A percentile compares a stretch with the other conserved stretches of the same genome.
Evolutionary conservation across 2,888 invertebrate species (phyloP).

Genomic region (Anarsia innoxiella): DNA sequence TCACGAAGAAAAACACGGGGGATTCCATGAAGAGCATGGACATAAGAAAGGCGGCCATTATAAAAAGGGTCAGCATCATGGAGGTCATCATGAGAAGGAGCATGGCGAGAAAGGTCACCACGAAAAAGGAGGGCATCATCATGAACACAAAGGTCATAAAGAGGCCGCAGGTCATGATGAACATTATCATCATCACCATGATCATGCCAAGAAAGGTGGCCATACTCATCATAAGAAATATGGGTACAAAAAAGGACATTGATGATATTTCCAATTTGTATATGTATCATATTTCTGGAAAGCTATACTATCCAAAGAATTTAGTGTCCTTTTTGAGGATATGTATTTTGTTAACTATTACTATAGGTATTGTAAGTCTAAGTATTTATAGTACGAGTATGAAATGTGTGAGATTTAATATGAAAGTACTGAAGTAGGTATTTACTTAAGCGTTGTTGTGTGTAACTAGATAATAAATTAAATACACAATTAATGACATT

Average conservation of each 20-base stretch:
- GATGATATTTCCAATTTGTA: constrained; percentile 16
- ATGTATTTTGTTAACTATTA: not conserved
- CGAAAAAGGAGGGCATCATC: constrained; percentile 86
- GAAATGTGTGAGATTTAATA: too few species aligned
- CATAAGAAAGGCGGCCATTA: constrained; percentile 88
- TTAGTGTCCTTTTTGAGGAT: constrained; percentile 3
- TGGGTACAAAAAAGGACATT: constrained; percentile 78
- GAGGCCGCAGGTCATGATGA: constrained; percentile 84
- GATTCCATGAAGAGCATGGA: constrained; percentile 85
- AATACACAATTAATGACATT: too few species aligned
- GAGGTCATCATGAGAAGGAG: constrained; percentile 83
- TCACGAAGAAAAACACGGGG: constrained; percentile 88
- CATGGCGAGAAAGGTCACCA: constrained; percentile 88
- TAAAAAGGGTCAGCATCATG: constrained; percentile 88
- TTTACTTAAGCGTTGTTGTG: too few species aligned
- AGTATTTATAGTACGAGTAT: too few species aligned
- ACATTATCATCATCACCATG: constrained; percentile 83
- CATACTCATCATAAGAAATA: constrained; percentile 87
- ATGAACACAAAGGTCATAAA: constrained; percentile 87
- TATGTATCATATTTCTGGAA: constrained; percentile 1
- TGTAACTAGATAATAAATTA: too few species aligned
- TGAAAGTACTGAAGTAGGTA: too few species aligned
- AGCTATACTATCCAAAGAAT: constrained; percentile 2
- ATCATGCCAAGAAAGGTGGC: constrained; percentile 86
- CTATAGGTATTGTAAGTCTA: too few species aligned